These are phyloP conservation scores for Xenotilapia leptura DNA, from an alignment of 2,113 vertebrate species.

Conservation along the genomic window DNA sequence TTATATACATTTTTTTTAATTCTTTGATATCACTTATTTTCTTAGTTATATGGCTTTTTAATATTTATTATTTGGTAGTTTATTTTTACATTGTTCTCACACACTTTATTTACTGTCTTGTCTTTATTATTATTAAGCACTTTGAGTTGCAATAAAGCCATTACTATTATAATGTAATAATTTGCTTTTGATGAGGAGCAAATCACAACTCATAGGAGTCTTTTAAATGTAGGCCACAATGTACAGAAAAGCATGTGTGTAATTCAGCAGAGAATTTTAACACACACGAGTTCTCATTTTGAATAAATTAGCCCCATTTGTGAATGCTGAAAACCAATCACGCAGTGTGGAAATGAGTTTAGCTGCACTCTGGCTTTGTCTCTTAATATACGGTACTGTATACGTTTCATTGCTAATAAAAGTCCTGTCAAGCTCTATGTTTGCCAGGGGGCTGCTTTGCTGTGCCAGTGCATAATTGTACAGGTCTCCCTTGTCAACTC, in stretches of 20 bases:
- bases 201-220: not conserved
- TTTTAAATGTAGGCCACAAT: not conserved
- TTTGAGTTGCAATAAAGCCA: not conserved
- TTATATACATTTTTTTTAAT: not conserved
- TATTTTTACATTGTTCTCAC: not conserved
- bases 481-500: constrained; percentile 44
- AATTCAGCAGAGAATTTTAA: not conserved
- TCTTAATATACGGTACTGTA: not conserved
- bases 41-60: not conserved
- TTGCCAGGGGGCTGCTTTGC: constrained; percentile 44
- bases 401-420: constrained; percentile 44
- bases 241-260: not conserved
- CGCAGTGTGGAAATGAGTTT: not conserved
- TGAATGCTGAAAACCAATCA: not conserved
- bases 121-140: not conserved
- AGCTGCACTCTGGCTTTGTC: not conserved
- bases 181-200: not conserved
- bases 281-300: not conserved
- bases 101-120: not conserved
- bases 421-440: constrained; percentile 33
- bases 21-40: not conserved
- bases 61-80: not conserved
- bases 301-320: not conserved
- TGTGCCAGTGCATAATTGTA: constrained; percentile 55
- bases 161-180: not conserved